Base-by-base conservation (phyloP, 2,888 invertebrate genomes). In the Campoplex nolae region DNA sequence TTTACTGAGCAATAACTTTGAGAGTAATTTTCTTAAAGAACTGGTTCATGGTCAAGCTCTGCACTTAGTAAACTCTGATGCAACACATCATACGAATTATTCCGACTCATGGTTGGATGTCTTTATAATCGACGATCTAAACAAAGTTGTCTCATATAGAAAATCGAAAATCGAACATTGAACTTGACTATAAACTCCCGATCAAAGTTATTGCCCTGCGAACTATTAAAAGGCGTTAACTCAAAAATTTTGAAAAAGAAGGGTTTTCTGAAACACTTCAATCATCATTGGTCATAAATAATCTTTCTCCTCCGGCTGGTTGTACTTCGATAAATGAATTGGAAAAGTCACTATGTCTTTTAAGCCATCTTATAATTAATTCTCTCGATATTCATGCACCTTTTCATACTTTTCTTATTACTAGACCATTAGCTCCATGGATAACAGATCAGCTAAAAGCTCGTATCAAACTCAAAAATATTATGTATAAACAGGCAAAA, bases 71-170 rank as follows among this genome's bases (percentile, higher is more conserved):
- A 23, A 56, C 1, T 56, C n/a, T 4, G 6, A 56, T 6, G 8
- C 54, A 2, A 56, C 54, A 7, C 16, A 38, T 28, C 68, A 56
- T 3, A 78, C 68, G 0, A 38, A 54, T 11, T 28, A 28, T 2
- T 13, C 38, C 4, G 48, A 78, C 13, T 78, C 54, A 0, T 54
- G 42, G 42, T 68, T 78, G 1, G 68, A 68, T 18, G 28, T 78
- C 3, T 78, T 78, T 23, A 68, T 68, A 0, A 16, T 78, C 2
- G 78, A 78, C 9, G 18, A 23, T 16, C 35, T 1, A 16, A 18
- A 3, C 9, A 54, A 73, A 13, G 1, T 77, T 18, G 6, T 7
- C 3, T 28, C 11, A 3, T 65, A 9, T n/a, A n/a, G 9, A 0
- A 65, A 65, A n/a, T 48, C 48, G n/a, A n/a, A n/a, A n/a, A n/a